Evolutionary conservation across 2,888 invertebrate genomes (phyloP), one percentile per base, ranked within the genome.

Genomic region (Ethmia dodecea): DNA sequence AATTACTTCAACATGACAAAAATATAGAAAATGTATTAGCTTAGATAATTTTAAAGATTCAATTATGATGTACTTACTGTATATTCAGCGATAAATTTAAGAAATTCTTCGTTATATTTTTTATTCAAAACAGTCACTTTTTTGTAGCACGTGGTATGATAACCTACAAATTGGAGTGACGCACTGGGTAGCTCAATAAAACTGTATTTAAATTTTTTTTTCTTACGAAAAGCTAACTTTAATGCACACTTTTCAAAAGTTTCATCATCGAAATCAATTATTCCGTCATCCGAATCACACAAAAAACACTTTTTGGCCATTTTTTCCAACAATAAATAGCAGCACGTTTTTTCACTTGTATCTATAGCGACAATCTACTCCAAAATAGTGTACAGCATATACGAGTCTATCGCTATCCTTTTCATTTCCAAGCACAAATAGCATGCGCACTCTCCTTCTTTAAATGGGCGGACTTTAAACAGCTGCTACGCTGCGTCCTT

Each of bases 181-280:
- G 33, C 40, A 12, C 13, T 35, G 20, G 40, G 8, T 38, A 43
- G 38, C 18, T 33, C 31, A 40, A 47, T 31, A 25, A 11, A 11
- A 32, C 39, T 36, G 33, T 42, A 40, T 42, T 42, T 45, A 34
- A 41, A 45, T 20, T 40, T 38, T 40, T 41, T 42, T 12, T 10
- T 27, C 40, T 42, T 42, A 32, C 38, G 42, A 47, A 44, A 47
- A 40, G 38, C 42, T 39, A 43, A 38, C 37, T 42, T 43, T 35
- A 43, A 37, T 33, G 9, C 8, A 40, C 42, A 42, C 16, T 47
- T 47, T 33, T 40, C 33, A 33, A 42, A 47, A 37, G 42, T 39
- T 35, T 38, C 33, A 32, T 43, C 37, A 35, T 36, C 33, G 40
- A 47, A 42, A 34, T 43, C 41, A 31, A 33, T 39, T n/a, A 43